These are phyloP conservation scores for Drosophila nebulosa DNA, from an alignment of 1,140 invertebrate species.

Conservation along the genomic window DNA sequence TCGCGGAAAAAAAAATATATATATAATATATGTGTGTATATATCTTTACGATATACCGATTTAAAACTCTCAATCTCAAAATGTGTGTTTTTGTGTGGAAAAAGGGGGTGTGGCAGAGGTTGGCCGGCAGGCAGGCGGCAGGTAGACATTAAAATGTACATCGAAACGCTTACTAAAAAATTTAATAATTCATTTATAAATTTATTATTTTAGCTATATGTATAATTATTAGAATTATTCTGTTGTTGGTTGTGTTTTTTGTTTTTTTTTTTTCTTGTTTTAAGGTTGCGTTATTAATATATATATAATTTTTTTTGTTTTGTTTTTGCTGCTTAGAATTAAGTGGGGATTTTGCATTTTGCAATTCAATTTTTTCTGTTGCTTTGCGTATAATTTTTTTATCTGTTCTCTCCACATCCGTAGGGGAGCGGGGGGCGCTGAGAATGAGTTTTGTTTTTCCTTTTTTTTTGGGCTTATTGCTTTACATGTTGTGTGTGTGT, in stretches of 20 bases:
- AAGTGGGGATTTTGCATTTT: conserved; percentile 50
- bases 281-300: neutral
- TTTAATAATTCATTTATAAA: conserved; percentile 76
- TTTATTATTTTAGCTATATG: conserved; percentile 78
- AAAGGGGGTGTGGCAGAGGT: conserved; percentile 1
- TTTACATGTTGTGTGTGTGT: conserved; percentile 47
- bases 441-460: neutral
- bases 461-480: conserved; percentile 38
- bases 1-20: neutral
- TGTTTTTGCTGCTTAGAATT: conserved; percentile 36
- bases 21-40: neutral
- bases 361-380: conserved; percentile 55
- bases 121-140: neutral
- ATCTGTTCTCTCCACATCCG: conserved; percentile 2
- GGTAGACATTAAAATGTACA: conserved; percentile 62
- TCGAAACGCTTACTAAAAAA: conserved; percentile 67
- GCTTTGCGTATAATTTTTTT: conserved; percentile 48
- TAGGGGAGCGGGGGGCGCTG: neutral
- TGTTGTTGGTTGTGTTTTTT: conserved; percentile 26
- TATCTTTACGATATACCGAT: neutral
- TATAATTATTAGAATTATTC: conserved; percentile 70
- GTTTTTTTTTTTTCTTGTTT: neutral
- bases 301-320: conserved; percentile 16
- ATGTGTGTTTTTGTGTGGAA: neutral
- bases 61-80: conserved; percentile 33